Evolutionary conservation across 2,113 vertebrate genomes (phyloP).

Genomic region (Sigmodon hispidus): DNA sequence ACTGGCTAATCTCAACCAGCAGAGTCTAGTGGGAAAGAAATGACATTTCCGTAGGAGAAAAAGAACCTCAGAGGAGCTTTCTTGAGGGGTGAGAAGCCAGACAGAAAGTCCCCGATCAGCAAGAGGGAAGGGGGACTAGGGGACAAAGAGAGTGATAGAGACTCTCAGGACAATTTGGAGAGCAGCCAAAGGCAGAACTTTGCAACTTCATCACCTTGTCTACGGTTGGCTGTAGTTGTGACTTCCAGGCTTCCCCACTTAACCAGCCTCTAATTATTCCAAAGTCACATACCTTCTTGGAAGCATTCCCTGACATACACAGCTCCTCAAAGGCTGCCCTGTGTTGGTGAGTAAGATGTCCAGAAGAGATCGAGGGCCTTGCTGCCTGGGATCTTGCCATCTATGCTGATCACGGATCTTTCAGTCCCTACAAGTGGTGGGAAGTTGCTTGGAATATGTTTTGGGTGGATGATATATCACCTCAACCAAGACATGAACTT

Average conservation of each 20-base stretch:
- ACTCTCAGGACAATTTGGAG: constrained; percentile 38
- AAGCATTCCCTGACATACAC: constrained; percentile 36
- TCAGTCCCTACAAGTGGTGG: neutral
- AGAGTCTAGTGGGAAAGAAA: neutral
- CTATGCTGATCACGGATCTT: neutral
- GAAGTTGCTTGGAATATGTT: constrained; percentile 28
- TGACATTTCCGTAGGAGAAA: constrained; percentile 39
- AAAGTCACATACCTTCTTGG: constrained; percentile 64
- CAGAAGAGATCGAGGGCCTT: neutral
- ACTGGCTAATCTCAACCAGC: neutral
- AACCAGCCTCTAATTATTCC: constrained; percentile 41
- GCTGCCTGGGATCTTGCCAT: constrained; percentile 54
- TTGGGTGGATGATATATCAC: constrained; percentile 50
- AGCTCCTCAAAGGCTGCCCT: constrained; percentile 38
- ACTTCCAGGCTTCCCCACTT: constrained; percentile 29
- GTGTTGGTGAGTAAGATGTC: constrained; percentile 57
- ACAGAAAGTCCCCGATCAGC: neutral
- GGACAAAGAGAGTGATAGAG: neutral
- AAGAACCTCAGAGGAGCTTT: neutral
- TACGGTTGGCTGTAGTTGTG: neutral
- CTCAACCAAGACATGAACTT: constrained; percentile 53
- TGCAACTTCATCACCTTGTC: constrained; percentile 53
- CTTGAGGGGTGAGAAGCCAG: neutral
- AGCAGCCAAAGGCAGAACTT: constrained; percentile 18
- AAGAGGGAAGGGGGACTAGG: neutral